Evolutionary conservation across 2,888 invertebrate species (phyloP).

Genomic region (Orthosia incerta): DNA sequence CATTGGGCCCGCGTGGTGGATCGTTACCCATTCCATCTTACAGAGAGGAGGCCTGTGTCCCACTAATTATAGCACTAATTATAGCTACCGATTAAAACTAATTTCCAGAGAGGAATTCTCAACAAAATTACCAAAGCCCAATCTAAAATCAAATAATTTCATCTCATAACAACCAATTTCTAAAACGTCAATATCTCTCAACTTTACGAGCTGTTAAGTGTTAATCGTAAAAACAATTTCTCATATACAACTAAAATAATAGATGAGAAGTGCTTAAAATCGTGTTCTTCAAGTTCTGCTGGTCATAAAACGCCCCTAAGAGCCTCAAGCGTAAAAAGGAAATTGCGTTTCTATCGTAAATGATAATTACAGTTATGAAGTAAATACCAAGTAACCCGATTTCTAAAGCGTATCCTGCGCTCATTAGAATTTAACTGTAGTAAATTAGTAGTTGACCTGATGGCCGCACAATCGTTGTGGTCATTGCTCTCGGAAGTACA

Average conservation of each 20-base stretch:
- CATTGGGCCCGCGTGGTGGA: too few species aligned
- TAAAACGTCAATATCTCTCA: slow-evolving; percentile 35
- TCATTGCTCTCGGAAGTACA: slow-evolving; percentile 66
- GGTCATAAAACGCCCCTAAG: slow-evolving; percentile 63
- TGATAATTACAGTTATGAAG: slow-evolving; percentile 76
- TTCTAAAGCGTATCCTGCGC: slow-evolving; percentile 72
- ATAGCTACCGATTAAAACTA: background rate
- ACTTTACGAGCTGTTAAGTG: slow-evolving; percentile 30
- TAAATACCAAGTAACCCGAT: slow-evolving; percentile 69
- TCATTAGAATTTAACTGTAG: slow-evolving; percentile 70
- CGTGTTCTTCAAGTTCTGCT: slow-evolving; percentile 60
- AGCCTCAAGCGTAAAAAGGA: slow-evolving; percentile 71
- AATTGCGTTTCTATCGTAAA: slow-evolving; percentile 78
- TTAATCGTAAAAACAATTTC: slow-evolving; percentile 39
- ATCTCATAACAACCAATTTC: slow-evolving; percentile 2
- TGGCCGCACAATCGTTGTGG: slow-evolving; percentile 56
- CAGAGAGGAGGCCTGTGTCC: too few species aligned
- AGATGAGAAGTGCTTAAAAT: slow-evolving; percentile 50
- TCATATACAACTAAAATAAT: slow-evolving; percentile 38
- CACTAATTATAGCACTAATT: too few species aligned
- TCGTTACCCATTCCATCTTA: too few species aligned
- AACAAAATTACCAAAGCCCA: background rate
- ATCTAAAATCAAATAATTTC: slow-evolving; percentile 1
- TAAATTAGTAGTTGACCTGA: slow-evolving; percentile 68
- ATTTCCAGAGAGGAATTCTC: background rate